phyloP scores from a whole-genome alignment of 2,888 invertebrate genomes.

The Tetragonisca angustula region DNA sequence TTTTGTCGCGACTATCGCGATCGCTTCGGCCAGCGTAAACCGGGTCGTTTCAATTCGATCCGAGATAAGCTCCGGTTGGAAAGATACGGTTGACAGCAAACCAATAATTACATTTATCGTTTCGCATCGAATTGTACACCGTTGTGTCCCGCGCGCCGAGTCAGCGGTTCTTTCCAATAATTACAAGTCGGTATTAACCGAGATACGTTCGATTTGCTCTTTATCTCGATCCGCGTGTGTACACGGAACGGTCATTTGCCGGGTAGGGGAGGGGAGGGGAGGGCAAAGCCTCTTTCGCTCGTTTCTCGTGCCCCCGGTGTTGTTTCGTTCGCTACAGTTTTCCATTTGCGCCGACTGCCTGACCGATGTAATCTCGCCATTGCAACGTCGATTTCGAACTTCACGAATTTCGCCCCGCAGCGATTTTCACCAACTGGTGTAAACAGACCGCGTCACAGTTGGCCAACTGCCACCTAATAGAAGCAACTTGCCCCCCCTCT shows the following conservation, averaged over 20 bases:
- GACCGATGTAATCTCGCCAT: neutral
- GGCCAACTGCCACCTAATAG: neutral
- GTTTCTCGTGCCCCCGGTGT: neutral
- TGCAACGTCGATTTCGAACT: slow-evolving; percentile 6
- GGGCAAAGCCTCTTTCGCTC: slow-evolving; percentile 16
- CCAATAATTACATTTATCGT: slow-evolving; percentile 66
- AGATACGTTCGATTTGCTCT: slow-evolving; percentile 54
- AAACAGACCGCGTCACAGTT: slow-evolving; percentile 4
- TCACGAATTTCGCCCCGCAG: slow-evolving; percentile 3
- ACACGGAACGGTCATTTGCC: slow-evolving; percentile 38
- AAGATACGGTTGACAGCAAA: slow-evolving; percentile 65
- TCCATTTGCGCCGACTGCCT: neutral
- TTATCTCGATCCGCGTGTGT: slow-evolving; percentile 50
- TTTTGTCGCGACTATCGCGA: slow-evolving; percentile 10
- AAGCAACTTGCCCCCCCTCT: neutral
- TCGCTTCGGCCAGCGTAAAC: slow-evolving; percentile 22
- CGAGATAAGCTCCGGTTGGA: slow-evolving; percentile 56
- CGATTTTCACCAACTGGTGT: neutral
- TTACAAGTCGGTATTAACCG: slow-evolving; percentile 64
- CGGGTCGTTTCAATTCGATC: slow-evolving; percentile 61
- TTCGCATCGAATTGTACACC: slow-evolving; percentile 12
- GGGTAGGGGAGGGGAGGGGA: no score
- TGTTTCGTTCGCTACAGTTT: slow-evolving; percentile 1
- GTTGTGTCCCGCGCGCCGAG: slow-evolving; percentile 43
- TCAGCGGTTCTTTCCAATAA: slow-evolving; percentile 60